These are phyloP conservation scores for Mylabris sibirica DNA, from an alignment of 2,888 invertebrate genomes.

Conservation along the genomic window DNA sequence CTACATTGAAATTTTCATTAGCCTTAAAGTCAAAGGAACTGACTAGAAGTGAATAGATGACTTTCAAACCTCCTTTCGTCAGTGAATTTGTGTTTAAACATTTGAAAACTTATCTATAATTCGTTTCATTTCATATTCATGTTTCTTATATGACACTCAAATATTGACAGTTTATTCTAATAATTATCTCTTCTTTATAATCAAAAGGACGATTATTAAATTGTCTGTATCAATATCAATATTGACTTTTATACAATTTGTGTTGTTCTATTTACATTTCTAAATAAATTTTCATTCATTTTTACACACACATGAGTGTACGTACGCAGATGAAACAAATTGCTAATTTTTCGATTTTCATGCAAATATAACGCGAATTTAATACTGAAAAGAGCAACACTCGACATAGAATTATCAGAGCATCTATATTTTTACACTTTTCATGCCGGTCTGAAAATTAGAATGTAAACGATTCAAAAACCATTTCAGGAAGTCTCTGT, in stretches of 20 bases:
- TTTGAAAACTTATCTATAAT: too few species aligned
- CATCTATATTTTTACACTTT: neutral
- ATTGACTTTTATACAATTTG: conserved; percentile 24
- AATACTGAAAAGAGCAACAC: neutral
- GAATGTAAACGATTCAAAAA: too few species aligned
- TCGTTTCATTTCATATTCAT: too few species aligned
- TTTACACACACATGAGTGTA: conserved; percentile 6
- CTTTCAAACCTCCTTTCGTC: too few species aligned
- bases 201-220: conserved; percentile 26
- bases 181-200: conserved; percentile 26
- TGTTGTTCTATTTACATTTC: conserved; percentile 17
- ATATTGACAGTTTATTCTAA: conserved; percentile 31
- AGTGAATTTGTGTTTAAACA: too few species aligned
- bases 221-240: conserved; percentile 20
- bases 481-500: too few species aligned
- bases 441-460: too few species aligned
- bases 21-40: too few species aligned
- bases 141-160: neutral
- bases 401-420: too few species aligned
- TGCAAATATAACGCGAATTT: neutral
- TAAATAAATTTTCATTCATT: conserved; percentile 10
- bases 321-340: conserved; percentile 10
- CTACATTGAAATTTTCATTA: too few species aligned
- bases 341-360: conserved; percentile 20
- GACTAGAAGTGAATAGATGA: too few species aligned